Evolutionary conservation across 1,140 invertebrate species (phyloP), one percentile per base, ranked within the genome.

Genomic region (Hylaeus anthracinus): DNA sequence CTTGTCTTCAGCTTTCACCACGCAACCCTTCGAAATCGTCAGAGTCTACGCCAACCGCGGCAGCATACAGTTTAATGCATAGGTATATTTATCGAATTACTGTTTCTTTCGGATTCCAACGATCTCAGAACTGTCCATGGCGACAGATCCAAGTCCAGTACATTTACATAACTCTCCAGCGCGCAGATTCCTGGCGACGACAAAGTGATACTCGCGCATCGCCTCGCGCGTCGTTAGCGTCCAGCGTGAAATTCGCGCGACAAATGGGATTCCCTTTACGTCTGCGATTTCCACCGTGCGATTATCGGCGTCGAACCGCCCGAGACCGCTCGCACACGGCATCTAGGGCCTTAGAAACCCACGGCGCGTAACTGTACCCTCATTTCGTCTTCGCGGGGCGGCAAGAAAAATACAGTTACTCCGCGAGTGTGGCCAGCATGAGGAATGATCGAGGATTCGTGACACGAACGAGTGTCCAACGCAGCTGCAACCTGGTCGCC

Each of bases 321-420:
- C 61, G 58, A 51, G 45, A 53, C 56, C 66, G 14, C 43, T 63
- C 71, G 26, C 26, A 26, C 26, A 26, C 26, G 26, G 26, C 26
- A 26, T 26, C 26, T 26, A 0, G 26, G 45, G 67, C 58, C 67
- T 63, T 71, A 71, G 67, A 43, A 26, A 58, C 37, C 0, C 39
- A 72, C 15, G n/a, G 1, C 8, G 12, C n/a, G 2, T 79, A 79
- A 79, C 77, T 65, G 69, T 73, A 64, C 26, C 37, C 1, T 26
- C 70, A 72, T 79, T 63, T 72, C 60, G 26, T 51, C 55, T 6
- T 51, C 2, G 9, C 39, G 10, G 53, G 2, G 5, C 4, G 51
- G 14, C 51, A 72, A 61, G 12, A 26, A 56, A 78, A 78, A 53
- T 78, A 82, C 77, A 70, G 80, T 74, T 84, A 84, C 66, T 70